These are phyloP conservation scores for Tetragonisca angustula DNA, from an alignment of 2,888 invertebrate species.

Conservation along the genomic window DNA sequence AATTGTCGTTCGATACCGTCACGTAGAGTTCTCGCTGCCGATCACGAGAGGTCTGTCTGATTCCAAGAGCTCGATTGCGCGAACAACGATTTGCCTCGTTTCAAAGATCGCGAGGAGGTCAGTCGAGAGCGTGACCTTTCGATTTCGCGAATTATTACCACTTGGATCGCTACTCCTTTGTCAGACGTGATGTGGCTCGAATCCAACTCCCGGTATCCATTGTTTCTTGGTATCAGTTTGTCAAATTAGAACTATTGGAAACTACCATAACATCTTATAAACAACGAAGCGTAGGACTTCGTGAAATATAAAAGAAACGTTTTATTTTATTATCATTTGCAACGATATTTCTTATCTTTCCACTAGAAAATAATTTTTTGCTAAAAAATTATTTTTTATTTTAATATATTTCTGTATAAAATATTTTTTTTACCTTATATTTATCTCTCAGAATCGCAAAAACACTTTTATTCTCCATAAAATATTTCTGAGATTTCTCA, in stretches of 20 bases:
- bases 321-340: too few species aligned
- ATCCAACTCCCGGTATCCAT: background rate
- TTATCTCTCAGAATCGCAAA: background rate
- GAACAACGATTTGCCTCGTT: constrained; percentile 65
- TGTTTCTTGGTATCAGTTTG: background rate
- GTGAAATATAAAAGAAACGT: background rate
- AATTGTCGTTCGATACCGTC: constrained; percentile 75
- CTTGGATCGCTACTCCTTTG: constrained; percentile 40
- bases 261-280: background rate
- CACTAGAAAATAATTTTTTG: background rate
- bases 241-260: background rate
- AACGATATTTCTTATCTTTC: background rate
- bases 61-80: constrained; percentile 55
- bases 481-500: background rate
- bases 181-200: constrained; percentile 43
- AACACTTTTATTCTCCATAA: background rate
- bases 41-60: constrained; percentile 40
- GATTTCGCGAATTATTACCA: constrained; percentile 67
- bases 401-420: background rate
- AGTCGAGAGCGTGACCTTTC: constrained; percentile 48
- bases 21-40: constrained; percentile 69
- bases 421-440: background rate
- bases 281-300: background rate
- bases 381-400: background rate
- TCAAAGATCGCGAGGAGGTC: constrained; percentile 52